phyloP scores from a whole-genome alignment of 2,888 invertebrate genomes.

The Pollenia amentaria region DNA sequence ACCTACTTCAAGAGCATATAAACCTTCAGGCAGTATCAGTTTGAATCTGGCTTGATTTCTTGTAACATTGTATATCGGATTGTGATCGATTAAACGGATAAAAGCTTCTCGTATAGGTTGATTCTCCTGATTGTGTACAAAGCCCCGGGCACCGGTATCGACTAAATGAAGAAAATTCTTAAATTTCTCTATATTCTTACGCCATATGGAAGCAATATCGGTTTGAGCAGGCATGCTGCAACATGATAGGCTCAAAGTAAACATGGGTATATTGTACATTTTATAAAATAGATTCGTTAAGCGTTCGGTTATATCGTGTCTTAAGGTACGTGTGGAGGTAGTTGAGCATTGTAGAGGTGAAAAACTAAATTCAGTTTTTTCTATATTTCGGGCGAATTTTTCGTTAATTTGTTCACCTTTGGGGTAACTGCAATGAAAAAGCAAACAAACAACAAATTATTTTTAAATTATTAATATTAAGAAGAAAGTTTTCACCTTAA shows the following conservation, averaged over 20 bases:
- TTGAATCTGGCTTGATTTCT: slow-evolving; percentile 90
- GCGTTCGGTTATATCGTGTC: slow-evolving; percentile 84
- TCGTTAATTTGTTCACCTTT: slow-evolving; percentile 79
- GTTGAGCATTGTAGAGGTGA: slow-evolving; percentile 79
- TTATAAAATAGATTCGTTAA: slow-evolving; percentile 87
- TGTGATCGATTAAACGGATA: slow-evolving; percentile 87
- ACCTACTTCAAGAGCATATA: slow-evolving; percentile 87
- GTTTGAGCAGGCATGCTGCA: slow-evolving; percentile 91
- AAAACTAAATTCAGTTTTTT: slow-evolving; percentile 80
- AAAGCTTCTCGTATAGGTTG: slow-evolving; percentile 89
- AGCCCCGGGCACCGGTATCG: slow-evolving; percentile 90
- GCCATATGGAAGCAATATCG: slow-evolving; percentile 90
- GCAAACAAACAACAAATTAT: not conserved
- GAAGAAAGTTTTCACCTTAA: slow-evolving; percentile 85
- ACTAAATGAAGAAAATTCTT: slow-evolving; percentile 87
- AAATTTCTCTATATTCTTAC: slow-evolving; percentile 87
- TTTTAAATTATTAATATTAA: not conserved
- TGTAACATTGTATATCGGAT: slow-evolving; percentile 87
- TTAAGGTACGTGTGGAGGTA: slow-evolving; percentile 78
- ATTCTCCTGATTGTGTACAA: slow-evolving; percentile 88
- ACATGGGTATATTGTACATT: slow-evolving; percentile 88
- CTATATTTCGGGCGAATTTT: slow-evolving; percentile 81
- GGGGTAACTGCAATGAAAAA: slow-evolving; percentile 77
- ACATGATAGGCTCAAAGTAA: slow-evolving; percentile 91
- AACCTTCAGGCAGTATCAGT: slow-evolving; percentile 89